Percentiles rank a stretch among this genome's conserved stretches.
Evolutionary conservation across 2,113 vertebrate genomes (phyloP).

Genomic region (Arenaria interpres): DNA sequence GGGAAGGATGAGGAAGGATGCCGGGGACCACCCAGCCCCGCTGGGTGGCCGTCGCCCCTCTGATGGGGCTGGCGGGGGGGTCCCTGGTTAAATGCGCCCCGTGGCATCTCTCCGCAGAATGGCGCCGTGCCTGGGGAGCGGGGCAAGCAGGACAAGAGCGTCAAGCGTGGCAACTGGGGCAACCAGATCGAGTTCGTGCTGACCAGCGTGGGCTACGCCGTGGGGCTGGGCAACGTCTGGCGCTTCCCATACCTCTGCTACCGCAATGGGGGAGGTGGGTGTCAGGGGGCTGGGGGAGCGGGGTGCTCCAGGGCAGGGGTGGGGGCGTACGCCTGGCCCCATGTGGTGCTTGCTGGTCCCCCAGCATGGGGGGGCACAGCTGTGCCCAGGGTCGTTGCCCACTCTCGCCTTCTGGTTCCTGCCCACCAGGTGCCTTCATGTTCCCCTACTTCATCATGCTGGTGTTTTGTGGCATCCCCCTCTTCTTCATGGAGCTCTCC

Average conservation of each 20-base stretch:
- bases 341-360: fast-evolving
- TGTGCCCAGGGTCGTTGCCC: fast-evolving
- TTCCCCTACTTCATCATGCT: conserved; percentile 99
- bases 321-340: fast-evolving
- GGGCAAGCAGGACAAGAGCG: conserved; percentile 89
- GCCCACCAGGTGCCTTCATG: conserved; percentile 91
- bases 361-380: background rate
- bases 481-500: conserved; percentile 98
- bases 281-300: fast-evolving
- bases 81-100: background rate
- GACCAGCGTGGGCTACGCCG: conserved; percentile 97
- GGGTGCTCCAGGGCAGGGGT: background rate
- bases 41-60: background rate
- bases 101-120: conserved; percentile 80
- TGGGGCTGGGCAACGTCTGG: conserved; percentile 98
- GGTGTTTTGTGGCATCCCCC: conserved; percentile 95
- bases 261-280: conserved; percentile 95
- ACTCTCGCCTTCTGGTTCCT: background rate
- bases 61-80: background rate
- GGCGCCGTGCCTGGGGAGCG: conserved; percentile 94
- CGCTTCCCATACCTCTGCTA: conserved; percentile 99
- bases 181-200: conserved; percentile 99
- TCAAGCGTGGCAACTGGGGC: conserved; percentile 95
- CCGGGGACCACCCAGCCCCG: background rate
- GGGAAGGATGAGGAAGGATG: background rate